Conservation (phyloP, 1,140 invertebrate species). For the Semibalanus balanoides region DNA sequence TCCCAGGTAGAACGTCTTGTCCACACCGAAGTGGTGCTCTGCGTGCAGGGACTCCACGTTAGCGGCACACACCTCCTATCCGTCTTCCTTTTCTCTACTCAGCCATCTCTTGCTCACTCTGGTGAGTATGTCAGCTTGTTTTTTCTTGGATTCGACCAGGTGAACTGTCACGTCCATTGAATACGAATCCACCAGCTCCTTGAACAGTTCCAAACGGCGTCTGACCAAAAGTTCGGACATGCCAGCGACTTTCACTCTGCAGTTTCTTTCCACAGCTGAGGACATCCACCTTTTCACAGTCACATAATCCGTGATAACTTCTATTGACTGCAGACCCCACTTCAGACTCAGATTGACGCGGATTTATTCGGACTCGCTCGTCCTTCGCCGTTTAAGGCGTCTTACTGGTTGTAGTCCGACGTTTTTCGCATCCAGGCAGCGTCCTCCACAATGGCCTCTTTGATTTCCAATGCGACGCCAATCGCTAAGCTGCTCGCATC, state of each 20-base stretch:
- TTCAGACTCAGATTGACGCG: too few relatives aligned
- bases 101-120: too few relatives aligned
- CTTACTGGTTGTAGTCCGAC: too few relatives aligned
- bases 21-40: too few relatives aligned
- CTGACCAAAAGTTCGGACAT: not conserved
- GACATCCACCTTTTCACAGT: not conserved
- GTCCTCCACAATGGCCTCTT: not conserved
- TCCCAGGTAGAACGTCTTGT: too few relatives aligned
- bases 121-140: not conserved
- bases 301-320: not conserved
- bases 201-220: not conserved
- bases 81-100: too few relatives aligned
- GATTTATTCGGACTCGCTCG: too few relatives aligned
- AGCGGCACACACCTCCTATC: too few relatives aligned
- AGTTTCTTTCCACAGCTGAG: not conserved
- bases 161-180: too few relatives aligned
- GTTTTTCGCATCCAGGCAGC: not conserved
- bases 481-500: not conserved
- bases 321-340: not conserved
- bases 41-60: too few relatives aligned
- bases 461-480: not conserved
- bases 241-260: not conserved
- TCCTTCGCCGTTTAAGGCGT: too few relatives aligned
- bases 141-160: not conserved
- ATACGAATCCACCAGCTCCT: too few relatives aligned